Base-by-base conservation (phyloP, 2,113 vertebrate genomes). In the Nanorana parkeri region DNA sequence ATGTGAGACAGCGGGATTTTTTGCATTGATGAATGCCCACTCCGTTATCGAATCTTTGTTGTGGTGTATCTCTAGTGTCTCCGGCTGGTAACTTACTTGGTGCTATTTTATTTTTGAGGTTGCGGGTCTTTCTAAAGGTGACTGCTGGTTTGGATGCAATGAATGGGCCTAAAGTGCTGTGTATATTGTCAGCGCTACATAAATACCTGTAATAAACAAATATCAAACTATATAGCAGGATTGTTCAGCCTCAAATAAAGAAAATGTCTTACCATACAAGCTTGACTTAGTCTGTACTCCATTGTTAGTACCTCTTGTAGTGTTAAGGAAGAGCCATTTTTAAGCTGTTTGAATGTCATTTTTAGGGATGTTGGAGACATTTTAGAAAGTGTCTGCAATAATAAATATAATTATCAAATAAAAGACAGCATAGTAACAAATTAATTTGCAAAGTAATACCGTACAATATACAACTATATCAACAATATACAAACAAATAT, bases 351-450 rank as follows among this genome's bases (percentile, higher is more conserved):
- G 74, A 94, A 91, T 64, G 97, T 92, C 47, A 99, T 86, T 91
- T 99, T 99, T 81, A 99, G 87, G 24, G 98, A 99, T 0, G 94
- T 96, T 24, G 97, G 98, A 77, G 98, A 99, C 98, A 99, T 97
- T 90, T 92, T 96, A 36, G 85, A 92, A 84, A 99, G 75, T 3
- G 82, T 91, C 98, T 99, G 88, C 51, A 68, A 41, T 85, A 74
- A 17, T 68, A 67, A 67, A 67, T 28, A 63, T 24, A n/a, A 8
- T 11, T 24, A 23, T 17, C 3, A 16, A 16, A 17, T 6, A 11
- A 17, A 55, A 55, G 28, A 54, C 21, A 51, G 3, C 5, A 36
- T 36, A 36, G 8, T 36, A 36, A 36, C 21, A 61, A 21, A 61
- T 36, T 58, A 5, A 17, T 4, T 3, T 17, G 20, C 55, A 58